Percentiles rank a stretch among this genome's conserved stretches.
Evolutionary conservation across 1,140 invertebrate species (phyloP).

Genomic region (Araneus ventricosus): DNA sequence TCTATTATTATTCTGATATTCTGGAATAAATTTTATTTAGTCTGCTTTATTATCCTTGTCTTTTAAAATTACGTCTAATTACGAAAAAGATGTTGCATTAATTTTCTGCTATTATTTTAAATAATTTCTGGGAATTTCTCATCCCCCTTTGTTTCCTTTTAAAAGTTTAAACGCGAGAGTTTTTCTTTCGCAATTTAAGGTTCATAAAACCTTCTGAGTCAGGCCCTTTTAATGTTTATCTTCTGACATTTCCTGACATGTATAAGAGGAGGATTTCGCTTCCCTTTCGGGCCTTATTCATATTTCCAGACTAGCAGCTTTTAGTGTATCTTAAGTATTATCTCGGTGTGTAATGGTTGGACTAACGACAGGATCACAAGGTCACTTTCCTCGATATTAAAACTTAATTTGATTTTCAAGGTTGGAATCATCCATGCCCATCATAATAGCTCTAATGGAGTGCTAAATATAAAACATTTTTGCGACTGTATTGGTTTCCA

Average conservation of each 20-base stretch:
- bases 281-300: not conserved
- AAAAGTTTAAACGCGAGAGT: too few species aligned
- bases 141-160: too few species aligned
- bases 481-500: constrained; percentile 10
- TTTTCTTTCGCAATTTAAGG: not conserved
- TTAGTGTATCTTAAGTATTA: not conserved
- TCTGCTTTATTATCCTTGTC: too few species aligned
- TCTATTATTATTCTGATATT: too few species aligned
- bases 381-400: not conserved
- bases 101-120: too few species aligned
- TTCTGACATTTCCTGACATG: not conserved
- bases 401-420: constrained; percentile 18
- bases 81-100: too few species aligned
- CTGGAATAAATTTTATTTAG: too few species aligned
- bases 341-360: not conserved
- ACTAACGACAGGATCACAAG: not conserved
- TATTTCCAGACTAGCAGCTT: not conserved
- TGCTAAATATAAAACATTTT: constrained; percentile 24
- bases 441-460: not conserved
- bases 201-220: not conserved
- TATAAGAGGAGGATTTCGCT: not conserved
- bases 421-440: constrained; percentile 1
- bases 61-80: too few species aligned
- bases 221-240: not conserved
- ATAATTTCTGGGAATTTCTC: too few species aligned